Percentiles rank a stretch among this genome's conserved stretches.
Conservation (phyloP, 2,888 invertebrate genomes). For the Aplocera efformata region DNA sequence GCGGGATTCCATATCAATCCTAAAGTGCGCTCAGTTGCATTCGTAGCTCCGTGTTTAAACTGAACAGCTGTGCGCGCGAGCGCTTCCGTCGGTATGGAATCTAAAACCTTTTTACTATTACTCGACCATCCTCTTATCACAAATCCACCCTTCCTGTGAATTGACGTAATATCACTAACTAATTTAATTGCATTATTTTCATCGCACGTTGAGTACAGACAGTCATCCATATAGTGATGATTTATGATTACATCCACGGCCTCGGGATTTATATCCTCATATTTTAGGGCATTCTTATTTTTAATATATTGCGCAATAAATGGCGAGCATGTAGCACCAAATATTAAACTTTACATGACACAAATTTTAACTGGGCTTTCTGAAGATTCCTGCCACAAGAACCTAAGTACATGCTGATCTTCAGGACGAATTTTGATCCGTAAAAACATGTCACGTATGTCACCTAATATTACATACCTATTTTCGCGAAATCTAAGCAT, state of each 20-base stretch:
- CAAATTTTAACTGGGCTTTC: background rate
- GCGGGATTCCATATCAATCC: constrained; percentile 30
- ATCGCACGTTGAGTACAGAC: constrained; percentile 25
- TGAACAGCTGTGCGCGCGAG: constrained; percentile 19
- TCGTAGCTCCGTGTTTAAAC: constrained; percentile 23
- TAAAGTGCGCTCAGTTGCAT: constrained; percentile 24
- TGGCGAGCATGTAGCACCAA: background rate
- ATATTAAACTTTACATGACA: background rate
- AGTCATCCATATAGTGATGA: constrained; percentile 22
- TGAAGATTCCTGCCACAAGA: too few species aligned
- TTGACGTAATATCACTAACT: constrained; percentile 12
- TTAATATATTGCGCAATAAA: background rate
- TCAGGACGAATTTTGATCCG: too few species aligned
- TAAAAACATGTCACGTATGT: too few species aligned
- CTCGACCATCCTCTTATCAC: constrained; percentile 32
- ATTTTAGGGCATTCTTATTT: background rate
- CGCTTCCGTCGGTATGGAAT: constrained; percentile 24
- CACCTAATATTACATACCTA: too few species aligned
- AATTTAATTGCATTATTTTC: constrained; percentile 19
- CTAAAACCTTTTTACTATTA: constrained; percentile 22
- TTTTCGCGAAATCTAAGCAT: too few species aligned
- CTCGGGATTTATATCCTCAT: too few species aligned
- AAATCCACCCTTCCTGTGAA: constrained; percentile 31
- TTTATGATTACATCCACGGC: too few species aligned
- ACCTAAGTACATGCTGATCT: too few species aligned